Percentiles rank a stretch among this genome's conserved stretches.
phyloP scores from a whole-genome alignment of 2,888 invertebrate genomes.

The Eristalis arbustorum region DNA sequence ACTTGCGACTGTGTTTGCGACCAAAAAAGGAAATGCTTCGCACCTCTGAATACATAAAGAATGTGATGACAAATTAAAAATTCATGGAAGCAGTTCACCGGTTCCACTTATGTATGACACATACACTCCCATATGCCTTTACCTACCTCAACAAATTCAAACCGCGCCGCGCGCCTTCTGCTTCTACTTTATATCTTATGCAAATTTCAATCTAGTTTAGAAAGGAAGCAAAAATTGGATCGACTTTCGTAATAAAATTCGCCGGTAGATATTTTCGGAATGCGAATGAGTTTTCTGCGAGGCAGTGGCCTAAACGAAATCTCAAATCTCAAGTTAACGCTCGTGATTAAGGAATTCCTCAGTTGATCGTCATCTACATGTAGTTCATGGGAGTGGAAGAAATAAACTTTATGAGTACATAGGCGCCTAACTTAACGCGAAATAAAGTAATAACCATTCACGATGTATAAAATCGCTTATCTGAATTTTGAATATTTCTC shows the following conservation, averaged over 20 bases:
- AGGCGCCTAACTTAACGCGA: neutral
- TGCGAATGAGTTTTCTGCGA: conserved; percentile 11
- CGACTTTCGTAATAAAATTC: conserved; percentile 33
- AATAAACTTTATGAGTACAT: neutral
- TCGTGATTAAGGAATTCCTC: neutral
- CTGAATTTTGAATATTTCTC: neutral
- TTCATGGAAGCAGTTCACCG: neutral
- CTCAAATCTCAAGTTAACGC: neutral
- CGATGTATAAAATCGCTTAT: conserved; percentile 11
- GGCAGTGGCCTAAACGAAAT: neutral
- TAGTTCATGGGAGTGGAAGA: neutral
- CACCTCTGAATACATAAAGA: neutral
- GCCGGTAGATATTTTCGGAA: conserved; percentile 24
- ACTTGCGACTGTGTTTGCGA: neutral
- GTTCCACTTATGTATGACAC: neutral
- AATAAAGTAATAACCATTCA: conserved; percentile 10
- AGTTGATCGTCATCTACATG: neutral
- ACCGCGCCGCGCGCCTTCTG: neutral
- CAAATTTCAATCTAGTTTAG: conserved; percentile 32
- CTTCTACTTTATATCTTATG: conserved; percentile 8
- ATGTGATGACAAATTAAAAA: neutral
- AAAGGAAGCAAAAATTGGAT: neutral
- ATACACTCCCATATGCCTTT: neutral
- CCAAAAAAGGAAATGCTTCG: neutral
- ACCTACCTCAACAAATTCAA: conserved; percentile 36